Evolutionary conservation across 2,797 vertebrate genomes (phyloP).

Genomic region (Podarcis lilfordi): DNA sequence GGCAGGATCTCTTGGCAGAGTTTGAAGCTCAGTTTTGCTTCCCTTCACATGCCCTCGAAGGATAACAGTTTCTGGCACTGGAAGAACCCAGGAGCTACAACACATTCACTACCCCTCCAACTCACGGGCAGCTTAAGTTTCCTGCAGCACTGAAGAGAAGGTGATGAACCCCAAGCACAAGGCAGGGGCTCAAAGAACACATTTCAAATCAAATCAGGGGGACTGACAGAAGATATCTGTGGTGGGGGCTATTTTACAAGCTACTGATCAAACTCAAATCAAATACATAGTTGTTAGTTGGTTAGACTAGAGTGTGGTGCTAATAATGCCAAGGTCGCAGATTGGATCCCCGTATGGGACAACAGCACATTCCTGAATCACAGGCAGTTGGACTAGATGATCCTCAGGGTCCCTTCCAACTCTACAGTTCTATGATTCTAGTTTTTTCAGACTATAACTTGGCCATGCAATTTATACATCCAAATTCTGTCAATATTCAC

Average conservation of each 20-base stretch:
- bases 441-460: not conserved
- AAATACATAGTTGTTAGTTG: not conserved
- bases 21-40: not conserved
- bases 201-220: slow-evolving; percentile 20
- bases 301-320: not conserved
- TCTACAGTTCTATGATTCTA: not conserved
- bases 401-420: too few species aligned
- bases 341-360: too few species aligned
- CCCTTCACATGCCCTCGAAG: not conserved
- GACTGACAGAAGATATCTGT: not conserved
- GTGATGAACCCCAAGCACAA: slow-evolving; percentile 8
- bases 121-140: slow-evolving; percentile 10
- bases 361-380: too few species aligned
- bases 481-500: not conserved
- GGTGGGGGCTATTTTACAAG: not conserved
- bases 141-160: slow-evolving; percentile 3
- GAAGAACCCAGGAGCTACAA: not conserved
- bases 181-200: not conserved
- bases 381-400: too few species aligned
- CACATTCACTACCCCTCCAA: not conserved
- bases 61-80: slow-evolving; percentile 12
- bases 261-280: not conserved
- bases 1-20: not conserved
- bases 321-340: too few species aligned
- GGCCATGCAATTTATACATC: not conserved